Percentiles rank a stretch among this genome's conserved stretches.
Evolutionary conservation across 2,888 invertebrate species (phyloP).

Genomic region (Patella depressa): DNA sequence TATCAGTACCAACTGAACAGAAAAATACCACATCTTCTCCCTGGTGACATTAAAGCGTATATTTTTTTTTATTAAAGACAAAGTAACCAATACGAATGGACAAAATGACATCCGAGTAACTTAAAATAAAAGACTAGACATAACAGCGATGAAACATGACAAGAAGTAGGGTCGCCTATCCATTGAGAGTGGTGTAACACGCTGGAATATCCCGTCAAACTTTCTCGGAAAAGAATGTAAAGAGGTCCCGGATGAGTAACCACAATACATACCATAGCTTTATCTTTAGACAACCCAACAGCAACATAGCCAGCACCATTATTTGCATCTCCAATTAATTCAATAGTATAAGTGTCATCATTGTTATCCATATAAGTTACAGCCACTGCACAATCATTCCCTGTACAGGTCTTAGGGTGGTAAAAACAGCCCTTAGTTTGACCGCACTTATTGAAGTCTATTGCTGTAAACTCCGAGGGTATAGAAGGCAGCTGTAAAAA

Average conservation of each 20-base stretch:
- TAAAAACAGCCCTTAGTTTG: conserved; percentile 23
- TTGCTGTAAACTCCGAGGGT: not conserved
- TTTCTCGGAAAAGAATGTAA: too few relatives aligned
- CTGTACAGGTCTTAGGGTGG: conserved; percentile 18
- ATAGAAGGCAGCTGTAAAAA: not conserved
- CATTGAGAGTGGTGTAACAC: too few relatives aligned
- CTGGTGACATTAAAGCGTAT: not conserved
- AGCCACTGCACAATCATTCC: conserved; percentile 15
- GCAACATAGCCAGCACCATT: not conserved
- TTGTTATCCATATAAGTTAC: conserved; percentile 12
- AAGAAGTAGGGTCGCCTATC: too few relatives aligned
- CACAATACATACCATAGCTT: not conserved
- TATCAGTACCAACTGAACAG: not conserved
- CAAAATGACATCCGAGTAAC: too few relatives aligned
- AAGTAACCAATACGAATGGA: too few relatives aligned
- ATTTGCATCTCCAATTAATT: conserved; percentile 12
- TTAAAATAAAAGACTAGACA: too few relatives aligned
- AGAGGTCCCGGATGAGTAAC: too few relatives aligned
- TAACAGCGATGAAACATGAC: too few relatives aligned
- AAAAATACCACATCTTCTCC: not conserved
- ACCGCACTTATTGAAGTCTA: conserved; percentile 8
- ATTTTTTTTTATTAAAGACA: too few relatives aligned
- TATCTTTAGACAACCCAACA: not conserved
- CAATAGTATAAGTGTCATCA: conserved; percentile 19
- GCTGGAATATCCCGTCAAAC: too few relatives aligned